Conservation (phyloP, 2,797 vertebrate genomes). For the Adrianichthys oophorus region DNA sequence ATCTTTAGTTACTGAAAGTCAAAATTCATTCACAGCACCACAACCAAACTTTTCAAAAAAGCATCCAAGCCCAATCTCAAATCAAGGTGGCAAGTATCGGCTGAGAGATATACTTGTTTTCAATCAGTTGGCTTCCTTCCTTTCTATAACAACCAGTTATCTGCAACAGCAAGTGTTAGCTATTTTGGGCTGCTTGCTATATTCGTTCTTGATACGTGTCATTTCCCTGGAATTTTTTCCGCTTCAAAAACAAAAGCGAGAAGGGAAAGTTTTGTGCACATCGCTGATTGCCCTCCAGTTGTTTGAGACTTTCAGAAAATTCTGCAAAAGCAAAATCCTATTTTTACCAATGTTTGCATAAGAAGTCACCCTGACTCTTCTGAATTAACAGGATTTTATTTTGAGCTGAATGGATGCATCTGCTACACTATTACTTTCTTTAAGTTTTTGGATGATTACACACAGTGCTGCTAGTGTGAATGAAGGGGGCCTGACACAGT, state of each 20-base stretch:
- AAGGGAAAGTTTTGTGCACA: conserved; percentile 22
- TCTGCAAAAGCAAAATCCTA: conserved; percentile 1
- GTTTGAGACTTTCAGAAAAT: conserved; percentile 20
- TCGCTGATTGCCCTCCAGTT: conserved; percentile 21
- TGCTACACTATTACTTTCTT: conserved; percentile 17
- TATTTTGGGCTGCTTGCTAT: conserved; percentile 57
- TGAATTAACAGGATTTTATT: conserved; percentile 26
- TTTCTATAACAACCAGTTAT: conserved; percentile 43
- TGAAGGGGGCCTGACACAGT: conserved; percentile 32
- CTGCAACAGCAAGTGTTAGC: conserved; percentile 45
- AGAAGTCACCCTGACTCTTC: conserved; percentile 22
- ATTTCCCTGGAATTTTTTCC: conserved; percentile 44
- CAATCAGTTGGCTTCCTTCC: conserved; percentile 44
- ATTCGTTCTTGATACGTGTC: conserved; percentile 42
- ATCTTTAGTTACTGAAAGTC: conserved; percentile 20
- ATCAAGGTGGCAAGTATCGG: conserved; percentile 26
- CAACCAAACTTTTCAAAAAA: conserved; percentile 9
- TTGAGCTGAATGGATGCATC: conserved; percentile 26
- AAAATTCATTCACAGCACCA: conserved; percentile 14
- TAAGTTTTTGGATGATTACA: conserved; percentile 20
- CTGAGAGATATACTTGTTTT: conserved; percentile 41
- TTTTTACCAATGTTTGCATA: conserved; percentile 10
- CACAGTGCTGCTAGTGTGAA: not conserved
- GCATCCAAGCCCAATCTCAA: conserved; percentile 20
- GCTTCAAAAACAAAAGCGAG: conserved; percentile 36